Base-by-base conservation (phyloP, 2,113 vertebrate genomes). In the Catharus minimus region DNA sequence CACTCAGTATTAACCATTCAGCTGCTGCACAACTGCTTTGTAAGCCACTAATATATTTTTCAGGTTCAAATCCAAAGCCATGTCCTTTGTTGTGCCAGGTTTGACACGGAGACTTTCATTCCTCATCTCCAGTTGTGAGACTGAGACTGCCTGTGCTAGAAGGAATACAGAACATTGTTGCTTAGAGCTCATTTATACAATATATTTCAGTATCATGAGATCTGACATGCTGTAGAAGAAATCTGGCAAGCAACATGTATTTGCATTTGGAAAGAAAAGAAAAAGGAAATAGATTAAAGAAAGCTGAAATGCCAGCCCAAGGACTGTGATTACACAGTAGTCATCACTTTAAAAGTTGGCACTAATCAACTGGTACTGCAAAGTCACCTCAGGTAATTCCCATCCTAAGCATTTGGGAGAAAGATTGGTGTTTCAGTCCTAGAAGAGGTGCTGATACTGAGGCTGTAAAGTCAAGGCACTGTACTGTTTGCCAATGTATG, bases 341-440 rank as follows among this genome's bases (percentile, higher is more conserved):
- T 88, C 76, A 91, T 86, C 82, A 75, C 50, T 94, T 94, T 50
- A 84, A 64, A 90, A 82, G 69, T 62, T 94, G 83, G 69, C 83
- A 86, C 50, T 32, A 84, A 38, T 67, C 73, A 81, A 26, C 44
- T 84, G 13, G 20, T 72, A 50, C 75, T 64, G 33, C 68, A 90
- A 80, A 93, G 88, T 92, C 90, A 88, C 41, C 74, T 84, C 55
- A 82, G 88, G 73, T 88, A 88, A 88, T 92, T 96, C 86, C 86
- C 62, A 84, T 43, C 32, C 53, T 57, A 78, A 81, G 41, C 28
- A 24, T 85, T 87, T 89, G 30, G 58, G 71, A 89, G 74, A 79
- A 85, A 36, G 39, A 69, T 56, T 0, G 3, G n/a, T 77, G 24
- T 47, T 73, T 88, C 41, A 19, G 33, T 53, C 12, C 13, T 86